These are phyloP conservation scores for Pterois miles DNA, from an alignment of 2,797 vertebrate genomes.

Conservation along the genomic window DNA sequence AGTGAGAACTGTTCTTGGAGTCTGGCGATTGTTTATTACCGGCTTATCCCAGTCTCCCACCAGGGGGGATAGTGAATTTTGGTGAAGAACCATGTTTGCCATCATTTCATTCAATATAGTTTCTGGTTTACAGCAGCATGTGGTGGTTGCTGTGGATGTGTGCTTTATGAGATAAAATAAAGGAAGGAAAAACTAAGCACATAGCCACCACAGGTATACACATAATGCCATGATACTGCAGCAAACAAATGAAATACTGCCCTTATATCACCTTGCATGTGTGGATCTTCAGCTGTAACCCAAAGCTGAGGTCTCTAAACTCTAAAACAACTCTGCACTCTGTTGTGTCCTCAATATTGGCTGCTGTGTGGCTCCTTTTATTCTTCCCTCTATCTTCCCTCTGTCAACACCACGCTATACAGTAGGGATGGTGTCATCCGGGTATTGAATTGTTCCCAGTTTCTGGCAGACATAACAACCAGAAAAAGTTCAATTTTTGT, in stretches of 20 bases:
- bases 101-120: slow-evolving; percentile 11
- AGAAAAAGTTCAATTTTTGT: slow-evolving; percentile 59
- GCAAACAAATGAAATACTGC: slow-evolving; percentile 14
- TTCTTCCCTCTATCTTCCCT: slow-evolving; percentile 45
- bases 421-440: slow-evolving; percentile 58
- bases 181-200: neutral
- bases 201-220: neutral
- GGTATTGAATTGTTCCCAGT: slow-evolving; percentile 62
- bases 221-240: neutral
- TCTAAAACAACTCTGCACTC: slow-evolving; percentile 32
- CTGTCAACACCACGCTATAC: slow-evolving; percentile 48
- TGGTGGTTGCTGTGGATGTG: slow-evolving; percentile 24
- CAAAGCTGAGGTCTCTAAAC: slow-evolving; percentile 22
- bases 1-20: slow-evolving; percentile 19
- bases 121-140: slow-evolving; percentile 26
- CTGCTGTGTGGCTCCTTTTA: slow-evolving; percentile 42
- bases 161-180: slow-evolving; percentile 30
- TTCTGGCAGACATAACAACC: slow-evolving; percentile 52
- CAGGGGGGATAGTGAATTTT: slow-evolving; percentile 10
- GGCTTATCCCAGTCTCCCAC: slow-evolving; percentile 26
- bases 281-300: slow-evolving; percentile 15
- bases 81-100: slow-evolving; percentile 1
- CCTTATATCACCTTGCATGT: neutral
- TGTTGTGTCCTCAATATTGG: slow-evolving; percentile 44
- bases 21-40: slow-evolving; percentile 36